Evolutionary conservation across 2,888 invertebrate genomes (phyloP).

Genomic region (Anthophora plumipes): DNA sequence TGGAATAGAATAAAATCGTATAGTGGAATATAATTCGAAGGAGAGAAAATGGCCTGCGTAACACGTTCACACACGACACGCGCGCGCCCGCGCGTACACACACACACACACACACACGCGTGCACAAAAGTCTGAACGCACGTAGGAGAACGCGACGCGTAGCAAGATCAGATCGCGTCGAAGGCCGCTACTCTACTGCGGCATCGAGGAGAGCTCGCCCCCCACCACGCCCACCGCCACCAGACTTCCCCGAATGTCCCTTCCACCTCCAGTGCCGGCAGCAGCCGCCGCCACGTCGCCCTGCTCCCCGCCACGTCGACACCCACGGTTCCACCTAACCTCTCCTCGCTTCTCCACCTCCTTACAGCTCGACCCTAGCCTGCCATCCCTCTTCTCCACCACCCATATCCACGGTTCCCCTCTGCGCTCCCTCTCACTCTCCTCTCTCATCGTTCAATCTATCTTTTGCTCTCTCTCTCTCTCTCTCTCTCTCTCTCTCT

Average conservation of each 20-base stretch:
- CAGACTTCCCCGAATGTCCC: slow-evolving; percentile 54
- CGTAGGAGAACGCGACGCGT: slow-evolving; percentile 51
- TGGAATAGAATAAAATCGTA: background rate
- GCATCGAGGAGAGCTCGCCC: slow-evolving; percentile 74
- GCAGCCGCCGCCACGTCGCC: slow-evolving; percentile 49
- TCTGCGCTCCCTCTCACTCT: slow-evolving; percentile 17
- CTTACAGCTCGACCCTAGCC: slow-evolving; percentile 6
- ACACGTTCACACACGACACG: slow-evolving; percentile 14
- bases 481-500: slow-evolving; percentile 21
- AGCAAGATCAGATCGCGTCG: slow-evolving; percentile 79
- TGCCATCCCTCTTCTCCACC: slow-evolving; percentile 22
- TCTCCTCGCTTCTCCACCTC: slow-evolving; percentile 5
- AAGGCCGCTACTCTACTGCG: slow-evolving; percentile 84
- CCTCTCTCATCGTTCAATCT: slow-evolving; percentile 3
- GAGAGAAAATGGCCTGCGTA: slow-evolving; percentile 41
- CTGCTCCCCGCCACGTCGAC: slow-evolving; percentile 33
- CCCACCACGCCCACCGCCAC: slow-evolving; percentile 59
- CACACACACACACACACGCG: slow-evolving; percentile 43
- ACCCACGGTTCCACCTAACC: slow-evolving; percentile 34
- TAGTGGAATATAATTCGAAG: slow-evolving; percentile 2
- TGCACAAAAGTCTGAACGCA: slow-evolving; percentile 23
- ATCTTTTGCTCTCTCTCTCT: slow-evolving; percentile 14
- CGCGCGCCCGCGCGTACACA: background rate
- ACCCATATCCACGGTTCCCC: no score
- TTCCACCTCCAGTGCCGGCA: slow-evolving; percentile 31